Evolutionary conservation across 2,888 invertebrate species (phyloP), one percentile per base, ranked within the genome.

Genomic region (Harmothoe impar): DNA sequence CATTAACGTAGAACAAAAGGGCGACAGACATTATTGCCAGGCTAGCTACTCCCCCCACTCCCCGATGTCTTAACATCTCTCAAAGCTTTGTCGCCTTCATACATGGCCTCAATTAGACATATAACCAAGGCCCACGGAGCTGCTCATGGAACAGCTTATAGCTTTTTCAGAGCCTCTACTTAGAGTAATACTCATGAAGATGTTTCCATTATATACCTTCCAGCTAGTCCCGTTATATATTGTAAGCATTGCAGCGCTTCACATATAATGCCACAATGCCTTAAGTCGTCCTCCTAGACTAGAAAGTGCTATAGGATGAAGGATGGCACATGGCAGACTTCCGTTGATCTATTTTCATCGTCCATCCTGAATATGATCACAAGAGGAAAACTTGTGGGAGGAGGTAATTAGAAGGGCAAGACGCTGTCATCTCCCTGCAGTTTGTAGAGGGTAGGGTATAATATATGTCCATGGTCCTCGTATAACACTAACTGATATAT

Each of bases 1-100:
- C 62, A 62, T 62, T 62, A 62, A n/a, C n/a, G 62, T 62, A 62
- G 62, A 62, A 62, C 62, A 62, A 62, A 62, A 15, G n/a, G 62
- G 23, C 20, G 23, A 20, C 12, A n/a, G 20, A 15, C n/a, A 62
- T 62, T 62, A 62, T 62, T n/a, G 15, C 62, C n/a, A 62, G 3
- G 62, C 23, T 62, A 20, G 62, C 62, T 62, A 20, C 62, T 62
- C 62, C 15, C n/a, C 54, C n/a, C 20, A 20, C 62, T n/a, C 62
- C 1, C 23, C 15, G 62, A n/a, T 20, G 62, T 62, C n/a, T 62
- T n/a, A 5, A 62, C 62, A n/a, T 3, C 20, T 3, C 20, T 62
- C 62, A 62, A 62, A 62, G 20, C 62, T 62, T 62, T 62, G 62
- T 62, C 62, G 62, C 62, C 20, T 62, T n/a, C 62, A 62, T n/a